Percentiles rank a stretch among this genome's conserved stretches.
Conservation (phyloP, 1,140 invertebrate genomes). For the Ips nitidus region DNA sequence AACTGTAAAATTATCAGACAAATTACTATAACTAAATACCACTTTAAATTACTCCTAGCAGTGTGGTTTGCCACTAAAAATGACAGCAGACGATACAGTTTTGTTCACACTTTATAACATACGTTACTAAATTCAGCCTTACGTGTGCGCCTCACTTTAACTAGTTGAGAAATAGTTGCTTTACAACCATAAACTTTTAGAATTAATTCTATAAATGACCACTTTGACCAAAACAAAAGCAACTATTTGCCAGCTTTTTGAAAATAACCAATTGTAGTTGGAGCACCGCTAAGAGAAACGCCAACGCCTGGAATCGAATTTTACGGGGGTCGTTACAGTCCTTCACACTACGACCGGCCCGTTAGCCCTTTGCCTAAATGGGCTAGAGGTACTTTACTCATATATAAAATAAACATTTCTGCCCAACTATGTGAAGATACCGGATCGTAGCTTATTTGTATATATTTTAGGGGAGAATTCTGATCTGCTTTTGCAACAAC, state of each 20-base stretch:
- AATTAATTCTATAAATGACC: no score
- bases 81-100: no score
- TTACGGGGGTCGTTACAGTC: constrained; percentile 50
- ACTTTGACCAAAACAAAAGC: constrained; percentile 6
- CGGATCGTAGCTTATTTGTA: background rate
- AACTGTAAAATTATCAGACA: no score
- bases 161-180: no score
- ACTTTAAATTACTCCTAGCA: no score
- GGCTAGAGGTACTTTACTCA: constrained; percentile 56
- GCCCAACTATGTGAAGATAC: background rate
- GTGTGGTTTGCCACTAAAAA: no score
- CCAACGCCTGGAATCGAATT: constrained; percentile 53
- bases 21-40: no score
- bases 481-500: constrained; percentile 60
- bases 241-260: background rate
- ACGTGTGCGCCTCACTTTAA: no score
- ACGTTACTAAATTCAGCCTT: no score
- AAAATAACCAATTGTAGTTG: constrained; percentile 52
- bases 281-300: constrained; percentile 57
- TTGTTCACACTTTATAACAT: no score
- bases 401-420: no score
- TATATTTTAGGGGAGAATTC: constrained; percentile 57
- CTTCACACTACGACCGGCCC: constrained; percentile 50
- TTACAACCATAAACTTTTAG: no score
- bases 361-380: constrained; percentile 61